These are phyloP conservation scores for Zeuzera pyrina DNA, from an alignment of 2,888 invertebrate genomes.

Conservation along the genomic window DNA sequence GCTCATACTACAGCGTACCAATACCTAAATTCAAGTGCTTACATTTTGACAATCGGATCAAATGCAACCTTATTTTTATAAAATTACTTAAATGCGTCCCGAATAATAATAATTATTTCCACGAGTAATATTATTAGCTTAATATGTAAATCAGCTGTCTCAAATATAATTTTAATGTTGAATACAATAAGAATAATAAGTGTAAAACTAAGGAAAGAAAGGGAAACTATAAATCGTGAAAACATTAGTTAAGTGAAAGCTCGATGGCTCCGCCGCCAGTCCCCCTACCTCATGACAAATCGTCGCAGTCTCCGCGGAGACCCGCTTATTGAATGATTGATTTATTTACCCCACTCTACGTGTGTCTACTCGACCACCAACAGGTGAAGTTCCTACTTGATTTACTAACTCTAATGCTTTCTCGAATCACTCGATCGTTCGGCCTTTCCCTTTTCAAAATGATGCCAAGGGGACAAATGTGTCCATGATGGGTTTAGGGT, in stretches of 20 bases:
- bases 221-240: constrained; percentile 16
- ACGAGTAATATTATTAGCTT: too few species aligned
- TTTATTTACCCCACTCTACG: constrained; percentile 41
- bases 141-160: too few species aligned
- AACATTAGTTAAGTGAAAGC: constrained; percentile 26
- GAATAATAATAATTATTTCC: too few species aligned
- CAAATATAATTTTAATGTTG: too few species aligned
- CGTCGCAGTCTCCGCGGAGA: constrained; percentile 26
- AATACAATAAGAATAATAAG: constrained; percentile 4
- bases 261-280: constrained; percentile 9
- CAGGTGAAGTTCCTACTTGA: constrained; percentile 57
- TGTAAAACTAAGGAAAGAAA: constrained; percentile 13
- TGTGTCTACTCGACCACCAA: constrained; percentile 32
- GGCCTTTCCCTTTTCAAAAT: constrained; percentile 60
- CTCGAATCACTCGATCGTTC: constrained; percentile 47
- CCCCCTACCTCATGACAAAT: constrained; percentile 47
- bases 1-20: too few species aligned
- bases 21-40: too few species aligned
- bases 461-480: constrained; percentile 35
- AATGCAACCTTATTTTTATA: too few species aligned
- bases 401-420: constrained; percentile 63
- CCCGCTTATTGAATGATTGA: constrained; percentile 65
- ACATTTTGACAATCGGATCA: too few species aligned
- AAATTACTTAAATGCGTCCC: too few species aligned
- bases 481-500: constrained; percentile 13